Conservation (phyloP, 2,113 vertebrate species). For the Plectropomus leopardus region DNA sequence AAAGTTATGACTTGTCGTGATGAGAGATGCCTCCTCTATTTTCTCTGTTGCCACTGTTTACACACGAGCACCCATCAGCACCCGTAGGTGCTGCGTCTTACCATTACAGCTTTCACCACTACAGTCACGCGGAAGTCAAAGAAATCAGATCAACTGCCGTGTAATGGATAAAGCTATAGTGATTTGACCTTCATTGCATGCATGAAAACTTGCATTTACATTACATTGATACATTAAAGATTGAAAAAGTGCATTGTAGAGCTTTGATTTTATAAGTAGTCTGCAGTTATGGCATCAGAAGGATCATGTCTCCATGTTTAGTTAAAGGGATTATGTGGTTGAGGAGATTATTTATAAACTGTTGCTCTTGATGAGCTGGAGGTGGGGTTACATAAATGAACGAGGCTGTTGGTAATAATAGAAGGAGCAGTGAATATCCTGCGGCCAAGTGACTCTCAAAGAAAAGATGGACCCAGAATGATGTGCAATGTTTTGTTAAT, state of each 20-base stretch:
- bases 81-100: constrained; percentile 11
- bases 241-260: neutral
- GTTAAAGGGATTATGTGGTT: constrained; percentile 35
- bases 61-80: constrained; percentile 12
- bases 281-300: neutral
- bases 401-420: constrained; percentile 63
- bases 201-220: too few relatives aligned
- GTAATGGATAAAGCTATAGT: neutral
- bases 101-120: neutral
- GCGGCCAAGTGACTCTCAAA: neutral
- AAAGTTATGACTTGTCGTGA: constrained; percentile 59
- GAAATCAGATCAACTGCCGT: too few relatives aligned
- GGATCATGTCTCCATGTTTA: constrained; percentile 29
- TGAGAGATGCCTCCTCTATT: constrained; percentile 32
- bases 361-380: constrained; percentile 52
- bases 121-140: neutral
- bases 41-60: constrained; percentile 36
- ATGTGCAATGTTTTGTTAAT: neutral
- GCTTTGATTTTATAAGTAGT: neutral
- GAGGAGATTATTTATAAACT: constrained; percentile 70
- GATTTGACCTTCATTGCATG: neutral
- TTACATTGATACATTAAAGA: too few relatives aligned
- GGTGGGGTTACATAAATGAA: constrained; percentile 66
- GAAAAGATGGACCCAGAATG: constrained; percentile 1
- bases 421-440: constrained; percentile 34